These are phyloP conservation scores for Enteromius treurensis DNA, from an alignment of 2,797 vertebrate genomes.

Conservation along the genomic window DNA sequence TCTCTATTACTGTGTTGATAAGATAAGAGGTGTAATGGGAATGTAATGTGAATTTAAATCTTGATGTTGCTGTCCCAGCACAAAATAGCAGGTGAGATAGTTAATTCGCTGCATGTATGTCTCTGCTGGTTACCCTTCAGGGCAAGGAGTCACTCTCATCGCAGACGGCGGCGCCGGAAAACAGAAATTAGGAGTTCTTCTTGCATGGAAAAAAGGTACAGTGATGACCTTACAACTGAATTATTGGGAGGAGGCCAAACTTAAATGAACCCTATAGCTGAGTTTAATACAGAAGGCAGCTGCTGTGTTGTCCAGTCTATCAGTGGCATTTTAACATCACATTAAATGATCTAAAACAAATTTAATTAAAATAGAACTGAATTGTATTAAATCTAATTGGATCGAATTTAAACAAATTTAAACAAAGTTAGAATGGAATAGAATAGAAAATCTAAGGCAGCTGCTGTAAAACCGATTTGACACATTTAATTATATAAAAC, in stretches of 20 bases:
- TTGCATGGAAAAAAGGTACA: slow-evolving; percentile 84
- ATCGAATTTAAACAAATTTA: too few species aligned
- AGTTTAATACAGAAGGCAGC: background rate
- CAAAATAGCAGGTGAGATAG: slow-evolving; percentile 11
- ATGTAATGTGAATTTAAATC: background rate
- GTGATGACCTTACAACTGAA: slow-evolving; percentile 41
- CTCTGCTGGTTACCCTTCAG: slow-evolving; percentile 69
- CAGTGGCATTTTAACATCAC: background rate
- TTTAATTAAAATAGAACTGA: background rate
- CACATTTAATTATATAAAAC: too few species aligned
- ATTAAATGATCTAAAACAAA: background rate
- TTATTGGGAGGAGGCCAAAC: background rate
- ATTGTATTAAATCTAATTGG: background rate
- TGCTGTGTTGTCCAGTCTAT: background rate
- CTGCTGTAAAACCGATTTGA: too few species aligned
- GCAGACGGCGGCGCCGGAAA: slow-evolving; percentile 77
- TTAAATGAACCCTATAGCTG: background rate
- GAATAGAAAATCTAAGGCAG: background rate
- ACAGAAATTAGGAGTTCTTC: slow-evolving; percentile 82
- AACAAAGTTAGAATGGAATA: background rate
- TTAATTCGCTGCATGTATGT: slow-evolving; percentile 8
- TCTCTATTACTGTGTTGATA: slow-evolving; percentile 19
- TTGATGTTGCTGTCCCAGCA: background rate
- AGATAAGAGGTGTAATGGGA: background rate
- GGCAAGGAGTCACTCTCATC: slow-evolving; percentile 80